Conservation (phyloP, 2,113 vertebrate species). For the Hyperoodon ampullatus region DNA sequence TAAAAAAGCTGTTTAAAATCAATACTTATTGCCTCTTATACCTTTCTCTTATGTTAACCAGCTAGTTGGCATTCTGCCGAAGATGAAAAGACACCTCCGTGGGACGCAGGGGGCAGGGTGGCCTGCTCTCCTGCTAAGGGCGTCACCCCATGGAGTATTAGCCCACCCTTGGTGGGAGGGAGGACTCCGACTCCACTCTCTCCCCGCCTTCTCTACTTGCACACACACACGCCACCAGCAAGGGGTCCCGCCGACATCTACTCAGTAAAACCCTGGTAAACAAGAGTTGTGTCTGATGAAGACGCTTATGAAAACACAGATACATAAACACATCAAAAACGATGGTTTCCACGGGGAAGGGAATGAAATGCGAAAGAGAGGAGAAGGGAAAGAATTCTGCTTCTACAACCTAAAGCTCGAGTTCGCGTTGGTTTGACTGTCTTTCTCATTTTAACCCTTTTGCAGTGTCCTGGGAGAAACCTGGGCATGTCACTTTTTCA, state of each 20-base stretch:
- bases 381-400: slow-evolving; percentile 28
- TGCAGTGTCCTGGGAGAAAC: slow-evolving; percentile 58
- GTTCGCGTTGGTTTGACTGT: neutral
- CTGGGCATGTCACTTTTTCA: neutral
- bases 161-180: neutral
- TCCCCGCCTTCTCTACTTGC: neutral
- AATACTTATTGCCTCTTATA: slow-evolving; percentile 81
- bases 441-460: neutral
- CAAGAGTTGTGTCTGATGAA: slow-evolving; percentile 65
- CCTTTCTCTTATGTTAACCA: slow-evolving; percentile 77
- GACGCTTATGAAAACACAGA: slow-evolving; percentile 50
- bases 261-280: slow-evolving; percentile 66
- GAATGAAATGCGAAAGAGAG: neutral
- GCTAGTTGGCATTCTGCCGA: slow-evolving; percentile 72
- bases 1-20: slow-evolving; percentile 81
- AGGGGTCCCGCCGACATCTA: slow-evolving; percentile 41
- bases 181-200: neutral
- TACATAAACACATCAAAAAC: neutral
- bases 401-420: slow-evolving; percentile 27
- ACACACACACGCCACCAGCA: neutral
- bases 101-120: neutral
- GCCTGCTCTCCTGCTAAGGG: neutral
- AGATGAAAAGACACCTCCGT: slow-evolving; percentile 55
- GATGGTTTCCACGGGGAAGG: neutral
- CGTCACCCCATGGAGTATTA: neutral